phyloP scores from a whole-genome alignment of 1,140 invertebrate genomes.

The Tribolium castaneum region DNA sequence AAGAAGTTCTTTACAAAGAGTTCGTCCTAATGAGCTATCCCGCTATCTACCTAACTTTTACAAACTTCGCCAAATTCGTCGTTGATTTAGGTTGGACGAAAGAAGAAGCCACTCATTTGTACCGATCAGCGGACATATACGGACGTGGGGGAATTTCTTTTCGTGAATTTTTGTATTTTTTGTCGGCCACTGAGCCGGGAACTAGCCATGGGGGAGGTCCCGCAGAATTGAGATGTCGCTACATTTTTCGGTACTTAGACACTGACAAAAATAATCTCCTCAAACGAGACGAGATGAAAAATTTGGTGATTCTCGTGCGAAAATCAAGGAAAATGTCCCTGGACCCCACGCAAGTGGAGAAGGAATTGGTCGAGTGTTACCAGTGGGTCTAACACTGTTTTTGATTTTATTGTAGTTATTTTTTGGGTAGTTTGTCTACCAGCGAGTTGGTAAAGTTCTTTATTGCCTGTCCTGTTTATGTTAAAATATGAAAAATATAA shows the following conservation, averaged over 20 bases:
- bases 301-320: slow-evolving; percentile 49
- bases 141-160: slow-evolving; percentile 64
- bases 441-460: too few relatives aligned
- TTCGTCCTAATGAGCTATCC: slow-evolving; percentile 64
- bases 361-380: slow-evolving; percentile 53
- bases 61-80: slow-evolving; percentile 63
- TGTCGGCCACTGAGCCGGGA: slow-evolving; percentile 63
- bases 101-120: slow-evolving; percentile 60
- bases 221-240: slow-evolving; percentile 64
- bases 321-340: slow-evolving; percentile 52
- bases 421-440: too few relatives aligned
- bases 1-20: slow-evolving; percentile 59
- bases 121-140: slow-evolving; percentile 64
- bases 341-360: slow-evolving; percentile 49
- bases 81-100: slow-evolving; percentile 64
- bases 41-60: slow-evolving; percentile 63
- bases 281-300: slow-evolving; percentile 54
- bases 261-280: slow-evolving; percentile 53
- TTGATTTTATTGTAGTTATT: too few relatives aligned
- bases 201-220: slow-evolving; percentile 63
- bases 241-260: slow-evolving; percentile 64
- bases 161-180: slow-evolving; percentile 63
- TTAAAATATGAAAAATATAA: too few relatives aligned
- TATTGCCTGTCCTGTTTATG: too few relatives aligned
- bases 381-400: slow-evolving; percentile 34